Conservation (phyloP, 2,113 vertebrate species). For the Gyps fulvus region DNA sequence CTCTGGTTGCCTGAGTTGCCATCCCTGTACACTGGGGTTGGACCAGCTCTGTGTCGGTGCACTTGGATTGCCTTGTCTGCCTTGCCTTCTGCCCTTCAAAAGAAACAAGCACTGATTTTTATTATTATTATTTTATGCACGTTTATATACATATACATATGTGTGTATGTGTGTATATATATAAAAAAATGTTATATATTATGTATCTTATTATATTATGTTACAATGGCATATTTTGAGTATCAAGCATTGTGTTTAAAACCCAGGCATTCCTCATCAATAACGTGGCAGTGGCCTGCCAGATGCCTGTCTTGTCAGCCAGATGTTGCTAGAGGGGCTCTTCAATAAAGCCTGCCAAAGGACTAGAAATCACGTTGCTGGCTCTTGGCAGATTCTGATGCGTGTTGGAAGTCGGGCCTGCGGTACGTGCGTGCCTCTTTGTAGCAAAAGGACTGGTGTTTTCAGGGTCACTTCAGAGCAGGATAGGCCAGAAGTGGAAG, state of each 20-base stretch:
- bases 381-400: neutral
- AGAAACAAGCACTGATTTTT: neutral
- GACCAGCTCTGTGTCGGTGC: neutral
- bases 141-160: rapidly evolving
- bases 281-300: neutral
- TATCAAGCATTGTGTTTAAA: neutral
- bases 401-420: neutral
- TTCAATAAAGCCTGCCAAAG: neutral
- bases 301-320: neutral
- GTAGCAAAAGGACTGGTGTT: neutral
- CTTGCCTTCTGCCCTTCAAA: neutral
- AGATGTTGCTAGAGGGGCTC: slow-evolving; percentile 14
- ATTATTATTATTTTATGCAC: neutral
- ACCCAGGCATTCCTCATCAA: neutral
- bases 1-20: neutral
- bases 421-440: neutral
- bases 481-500: neutral
- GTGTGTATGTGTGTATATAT: rapidly evolving
- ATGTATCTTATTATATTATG: neutral
- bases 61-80: neutral
- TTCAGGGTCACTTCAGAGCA: neutral
- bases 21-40: neutral
- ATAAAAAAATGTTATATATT: neutral
- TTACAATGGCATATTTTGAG: neutral
- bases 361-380: neutral